Base-by-base conservation (phyloP, 1,140 invertebrate species). In the Pogonognathellus flavescens region DNA sequence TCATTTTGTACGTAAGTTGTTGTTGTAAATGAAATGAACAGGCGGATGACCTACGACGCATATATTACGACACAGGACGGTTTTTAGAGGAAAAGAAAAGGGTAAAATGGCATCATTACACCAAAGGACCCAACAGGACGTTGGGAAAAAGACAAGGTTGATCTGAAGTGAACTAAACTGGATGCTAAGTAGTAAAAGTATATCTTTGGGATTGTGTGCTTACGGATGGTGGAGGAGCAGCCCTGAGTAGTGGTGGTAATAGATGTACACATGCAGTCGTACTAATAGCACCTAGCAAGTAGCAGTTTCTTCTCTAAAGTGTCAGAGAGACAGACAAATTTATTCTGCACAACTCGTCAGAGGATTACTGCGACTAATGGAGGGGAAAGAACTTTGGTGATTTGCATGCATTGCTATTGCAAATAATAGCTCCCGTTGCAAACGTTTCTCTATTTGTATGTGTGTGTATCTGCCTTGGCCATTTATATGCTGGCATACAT, bases 271-370 rank as follows among this genome's bases (percentile, higher is more conserved):
- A 41, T 41, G 6, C 2, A 41, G 31, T 41, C 31, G 31, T 41
- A 41, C 31, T 41, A 41, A 41, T 41, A 41, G 31, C 31, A 41
- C 31, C 31, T 41, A 41, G 31, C 2, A 41, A 41, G 49, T 76
- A 50, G 62, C 14, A 66, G 62, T 66, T 66, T 66, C 25, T 76
- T 31, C 70, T 31, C 16, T 18, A 76, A 76, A 76, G 70, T 76
- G 70, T 76, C 70, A 76, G 70, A 76, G 25, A 70, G 66, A 41
- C 66, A 76, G 70, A 76, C 70, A 76, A 76, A 76, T 76, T 76
- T 76, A 76, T 76, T 76, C 70, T 50, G 70, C 70, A 76, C 70
- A 76, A 76, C 70, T 76, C 70, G 70, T 76, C 70, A 76, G 70
- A 76, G 70, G 70, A 76, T 76, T 76, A 76, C 70, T 50, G 70